phyloP scores from a whole-genome alignment of 92 coral and sea anemone species.

The Actinostola sp. region DNA sequence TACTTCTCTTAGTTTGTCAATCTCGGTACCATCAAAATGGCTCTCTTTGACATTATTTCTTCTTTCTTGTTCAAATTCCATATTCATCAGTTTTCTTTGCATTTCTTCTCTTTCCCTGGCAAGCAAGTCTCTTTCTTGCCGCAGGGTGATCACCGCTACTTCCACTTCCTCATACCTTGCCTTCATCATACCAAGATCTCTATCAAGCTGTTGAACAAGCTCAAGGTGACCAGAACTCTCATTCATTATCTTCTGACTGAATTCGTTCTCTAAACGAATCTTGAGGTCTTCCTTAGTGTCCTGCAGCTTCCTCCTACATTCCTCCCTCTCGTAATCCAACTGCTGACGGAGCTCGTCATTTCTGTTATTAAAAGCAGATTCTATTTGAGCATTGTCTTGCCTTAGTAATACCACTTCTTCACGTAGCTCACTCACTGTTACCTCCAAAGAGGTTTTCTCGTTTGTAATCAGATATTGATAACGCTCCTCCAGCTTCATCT shows the following conservation, averaged over 20 bases:
- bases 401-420: slow-evolving; percentile 72
- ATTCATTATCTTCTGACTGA: slow-evolving; percentile 66
- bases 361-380: slow-evolving; percentile 66
- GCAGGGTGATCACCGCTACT: slow-evolving; percentile 33
- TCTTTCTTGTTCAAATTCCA: slow-evolving; percentile 46
- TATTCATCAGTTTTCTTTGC: slow-evolving; percentile 59
- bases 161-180: slow-evolving; percentile 69
- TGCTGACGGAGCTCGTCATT: slow-evolving; percentile 75
- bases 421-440: slow-evolving; percentile 61
- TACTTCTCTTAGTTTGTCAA: slow-evolving; percentile 64
- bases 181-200: slow-evolving; percentile 59
- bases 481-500: slow-evolving; percentile 77
- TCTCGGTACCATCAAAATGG: slow-evolving; percentile 29
- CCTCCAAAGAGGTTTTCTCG: slow-evolving; percentile 75
- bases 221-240: slow-evolving; percentile 58
- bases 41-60: slow-evolving; percentile 3
- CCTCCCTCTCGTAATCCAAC: slow-evolving; percentile 77
- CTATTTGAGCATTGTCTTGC: slow-evolving; percentile 82
- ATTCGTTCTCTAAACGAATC: slow-evolving; percentile 67
- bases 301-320: slow-evolving; percentile 44
- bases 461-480: slow-evolving; percentile 63
- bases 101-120: slow-evolving; percentile 68
- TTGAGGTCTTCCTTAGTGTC: slow-evolving; percentile 73
- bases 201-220: slow-evolving; percentile 55
- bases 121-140: slow-evolving; percentile 69